Percentiles rank a stretch among this genome's conserved stretches.
Conservation (phyloP, 2,888 invertebrate genomes). For the Cheilosia vulpina region DNA sequence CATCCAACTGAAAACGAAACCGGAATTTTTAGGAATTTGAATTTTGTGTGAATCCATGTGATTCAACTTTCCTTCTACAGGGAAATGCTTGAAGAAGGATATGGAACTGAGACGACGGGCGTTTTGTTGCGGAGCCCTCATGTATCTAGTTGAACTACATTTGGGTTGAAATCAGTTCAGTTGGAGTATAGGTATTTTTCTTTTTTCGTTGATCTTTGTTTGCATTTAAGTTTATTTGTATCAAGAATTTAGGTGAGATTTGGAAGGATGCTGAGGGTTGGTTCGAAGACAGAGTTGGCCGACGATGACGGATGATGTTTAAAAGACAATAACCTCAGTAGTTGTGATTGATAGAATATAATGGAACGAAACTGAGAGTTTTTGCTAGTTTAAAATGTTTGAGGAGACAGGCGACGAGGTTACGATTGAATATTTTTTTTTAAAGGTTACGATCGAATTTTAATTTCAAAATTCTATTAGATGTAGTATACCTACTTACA, state of each 20-base stretch:
- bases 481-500: too few species aligned
- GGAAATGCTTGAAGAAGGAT: not conserved
- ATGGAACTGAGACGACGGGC: not conserved
- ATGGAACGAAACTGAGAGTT: too few species aligned
- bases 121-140: constrained; percentile 1
- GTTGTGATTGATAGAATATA: too few species aligned
- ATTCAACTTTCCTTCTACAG: constrained; percentile 66
- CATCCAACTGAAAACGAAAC: constrained; percentile 79
- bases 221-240: constrained; percentile 26
- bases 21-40: constrained; percentile 80
- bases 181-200: not conserved
- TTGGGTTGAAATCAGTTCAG: constrained; percentile 35
- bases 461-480: too few species aligned
- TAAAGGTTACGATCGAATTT: too few species aligned
- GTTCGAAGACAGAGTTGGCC: not conserved
- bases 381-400: too few species aligned
- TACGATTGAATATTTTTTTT: too few species aligned
- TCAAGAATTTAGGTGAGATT: constrained; percentile 2
- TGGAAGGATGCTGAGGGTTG: not conserved
- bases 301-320: too few species aligned
- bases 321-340: too few species aligned
- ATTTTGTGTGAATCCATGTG: constrained; percentile 43
- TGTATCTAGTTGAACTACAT: constrained; percentile 41
- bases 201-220: constrained; percentile 7
- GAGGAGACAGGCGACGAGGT: too few species aligned